phyloP scores from a whole-genome alignment of 2,797 vertebrate genomes.

The Gambelia wislizenii region DNA sequence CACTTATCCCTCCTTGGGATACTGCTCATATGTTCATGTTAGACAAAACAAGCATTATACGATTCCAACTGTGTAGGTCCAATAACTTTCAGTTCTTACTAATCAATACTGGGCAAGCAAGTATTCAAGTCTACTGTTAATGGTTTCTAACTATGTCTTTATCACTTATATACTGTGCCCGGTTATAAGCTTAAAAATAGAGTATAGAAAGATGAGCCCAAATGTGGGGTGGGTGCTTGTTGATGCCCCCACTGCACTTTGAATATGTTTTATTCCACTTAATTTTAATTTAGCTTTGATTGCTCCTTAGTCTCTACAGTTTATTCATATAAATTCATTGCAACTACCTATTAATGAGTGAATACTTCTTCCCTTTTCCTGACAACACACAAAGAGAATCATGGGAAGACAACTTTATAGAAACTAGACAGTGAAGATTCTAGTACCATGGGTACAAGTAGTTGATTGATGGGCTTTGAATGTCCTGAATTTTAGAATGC shows the following conservation, averaged over 20 bases:
- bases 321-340: not conserved
- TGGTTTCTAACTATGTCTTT: not conserved
- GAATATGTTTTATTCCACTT: not conserved
- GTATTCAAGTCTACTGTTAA: not conserved
- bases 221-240: not conserved
- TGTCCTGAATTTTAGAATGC: not conserved
- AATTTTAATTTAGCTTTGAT: not conserved
- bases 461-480: not conserved
- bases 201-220: not conserved
- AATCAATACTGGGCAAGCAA: not conserved
- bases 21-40: not conserved
- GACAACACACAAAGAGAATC: not conserved
- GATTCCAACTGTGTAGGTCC: not conserved
- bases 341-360: not conserved
- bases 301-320: too few relatives aligned
- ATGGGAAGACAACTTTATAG: not conserved
- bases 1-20: too few relatives aligned
- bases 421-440: not conserved
- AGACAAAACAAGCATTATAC: not conserved
- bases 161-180: not conserved
- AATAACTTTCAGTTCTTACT: not conserved
- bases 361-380: not conserved
- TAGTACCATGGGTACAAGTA: not conserved
- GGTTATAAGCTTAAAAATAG: too few relatives aligned
- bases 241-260: not conserved